Evolutionary conservation across 2,113 vertebrate genomes (phyloP).

Genomic region (Ploceus nigricollis): DNA sequence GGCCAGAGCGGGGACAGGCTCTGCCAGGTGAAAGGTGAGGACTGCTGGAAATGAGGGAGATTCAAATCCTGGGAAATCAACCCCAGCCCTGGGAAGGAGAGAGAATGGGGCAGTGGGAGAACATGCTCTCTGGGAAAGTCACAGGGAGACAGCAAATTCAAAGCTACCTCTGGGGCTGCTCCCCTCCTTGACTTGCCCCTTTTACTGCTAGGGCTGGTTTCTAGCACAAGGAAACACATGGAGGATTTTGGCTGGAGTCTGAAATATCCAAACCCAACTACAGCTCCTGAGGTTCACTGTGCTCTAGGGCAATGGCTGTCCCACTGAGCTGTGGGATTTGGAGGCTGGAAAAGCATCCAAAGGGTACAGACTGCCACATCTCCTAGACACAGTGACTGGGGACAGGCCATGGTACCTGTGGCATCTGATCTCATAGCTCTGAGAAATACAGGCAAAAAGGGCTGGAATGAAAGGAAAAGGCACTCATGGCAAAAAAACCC

Average conservation of each 20-base stretch:
- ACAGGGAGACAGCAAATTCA: not conserved
- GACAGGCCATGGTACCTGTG: rapidly evolving
- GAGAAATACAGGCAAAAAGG: not conserved
- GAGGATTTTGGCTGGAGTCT: not conserved
- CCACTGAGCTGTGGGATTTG: rapidly evolving
- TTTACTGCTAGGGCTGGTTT: not conserved
- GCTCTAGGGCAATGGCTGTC: not conserved
- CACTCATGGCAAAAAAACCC: rapidly evolving
- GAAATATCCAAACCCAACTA: not conserved
- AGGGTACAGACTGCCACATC: not conserved
- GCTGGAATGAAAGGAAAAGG: not conserved
- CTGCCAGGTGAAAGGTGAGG: not conserved
- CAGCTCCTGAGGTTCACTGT: not conserved
- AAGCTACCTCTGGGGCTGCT: not conserved
- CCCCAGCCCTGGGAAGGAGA: not conserved
- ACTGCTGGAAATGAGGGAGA: not conserved
- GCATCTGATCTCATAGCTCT: not conserved
- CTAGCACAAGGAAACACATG: not conserved
- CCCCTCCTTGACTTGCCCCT: not conserved
- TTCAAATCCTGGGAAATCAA: not conserved
- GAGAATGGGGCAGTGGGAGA: not conserved
- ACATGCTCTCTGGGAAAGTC: not conserved
- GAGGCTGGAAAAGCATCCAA: not conserved
- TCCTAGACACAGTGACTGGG: not conserved
- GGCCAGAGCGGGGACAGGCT: not conserved